A percentile compares a stretch with the other conserved stretches of the same genome.
These are phyloP conservation scores for Hyalella azteca DNA, from an alignment of 2,888 invertebrate genomes.

Conservation along the genomic window DNA sequence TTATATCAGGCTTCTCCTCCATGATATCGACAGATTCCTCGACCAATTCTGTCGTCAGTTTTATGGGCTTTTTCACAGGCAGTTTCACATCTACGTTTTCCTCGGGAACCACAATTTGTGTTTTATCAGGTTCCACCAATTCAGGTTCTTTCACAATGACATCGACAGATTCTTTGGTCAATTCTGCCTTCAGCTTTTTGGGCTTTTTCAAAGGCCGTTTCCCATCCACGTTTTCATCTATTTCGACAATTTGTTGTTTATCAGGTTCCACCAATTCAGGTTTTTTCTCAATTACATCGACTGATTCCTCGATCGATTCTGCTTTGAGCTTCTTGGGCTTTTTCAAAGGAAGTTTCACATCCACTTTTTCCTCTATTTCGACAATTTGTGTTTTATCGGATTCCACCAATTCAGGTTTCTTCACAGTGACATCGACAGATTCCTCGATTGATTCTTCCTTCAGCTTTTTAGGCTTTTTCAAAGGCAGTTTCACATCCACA, in stretches of 20 bases:
- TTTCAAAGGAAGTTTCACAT: constrained; percentile 55
- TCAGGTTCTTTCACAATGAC: constrained; percentile 63
- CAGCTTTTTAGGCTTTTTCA: constrained; percentile 42
- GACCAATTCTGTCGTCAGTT: no score
- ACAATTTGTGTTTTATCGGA: constrained; percentile 72
- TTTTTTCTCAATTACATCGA: constrained; percentile 61
- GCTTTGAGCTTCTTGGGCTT: constrained; percentile 43
- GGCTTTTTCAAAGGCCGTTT: constrained; percentile 40
- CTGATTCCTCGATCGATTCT: constrained; percentile 1
- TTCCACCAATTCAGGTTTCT: constrained; percentile 58
- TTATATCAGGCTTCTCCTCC: no score
- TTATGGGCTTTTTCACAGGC: no score
- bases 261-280: constrained; percentile 63
- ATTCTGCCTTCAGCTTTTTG: constrained; percentile 38
- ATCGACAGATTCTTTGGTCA: constrained; percentile 12
- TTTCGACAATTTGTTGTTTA: constrained; percentile 72
- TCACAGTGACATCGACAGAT: constrained; percentile 55
- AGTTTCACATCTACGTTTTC: no score
- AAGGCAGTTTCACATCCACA: constrained; percentile 62
- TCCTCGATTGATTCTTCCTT: constrained; percentile 53
- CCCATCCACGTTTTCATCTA: constrained; percentile 65
- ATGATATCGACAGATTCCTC: no score
- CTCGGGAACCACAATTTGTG: no score
- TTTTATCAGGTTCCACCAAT: constrained; percentile 62
- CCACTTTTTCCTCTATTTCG: constrained; percentile 68